Conservation (phyloP, 2,888 invertebrate genomes). For the Mechanitis mazaeus region DNA sequence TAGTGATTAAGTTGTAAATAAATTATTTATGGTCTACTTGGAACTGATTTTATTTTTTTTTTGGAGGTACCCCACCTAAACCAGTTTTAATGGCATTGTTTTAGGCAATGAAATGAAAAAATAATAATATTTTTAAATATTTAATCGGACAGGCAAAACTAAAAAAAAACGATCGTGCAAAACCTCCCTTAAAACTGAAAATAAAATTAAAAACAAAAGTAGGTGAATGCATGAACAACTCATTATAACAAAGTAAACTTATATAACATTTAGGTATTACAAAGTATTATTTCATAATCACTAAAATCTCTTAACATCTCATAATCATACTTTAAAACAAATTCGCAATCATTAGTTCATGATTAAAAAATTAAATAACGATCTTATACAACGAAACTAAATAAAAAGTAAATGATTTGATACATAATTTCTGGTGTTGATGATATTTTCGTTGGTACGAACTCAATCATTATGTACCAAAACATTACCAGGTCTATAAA, state of each 20-base stretch:
- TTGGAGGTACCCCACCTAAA: no score
- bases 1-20: no score
- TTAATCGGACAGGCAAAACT: conserved; percentile 62
- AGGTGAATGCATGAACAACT: conserved; percentile 40
- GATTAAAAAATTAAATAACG: conserved; percentile 61
- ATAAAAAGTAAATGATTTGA: conserved; percentile 50
- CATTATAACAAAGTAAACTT: conserved; percentile 28
- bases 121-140: conserved; percentile 34
- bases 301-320: conserved; percentile 46
- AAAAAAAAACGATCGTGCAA: conserved; percentile 59
- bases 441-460: conserved; percentile 16
- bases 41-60: no score
- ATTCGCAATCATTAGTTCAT: conserved; percentile 65
- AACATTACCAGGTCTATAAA: conserved; percentile 42
- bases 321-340: conserved; percentile 68
- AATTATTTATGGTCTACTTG: no score
- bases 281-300: conserved; percentile 52
- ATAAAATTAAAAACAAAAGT: conserved; percentile 42
- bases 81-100: no score
- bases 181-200: conserved; percentile 43
- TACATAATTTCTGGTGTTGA: conserved; percentile 58
- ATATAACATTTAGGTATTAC: conserved; percentile 17
- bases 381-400: conserved; percentile 36
- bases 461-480: conserved; percentile 61
- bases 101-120: conserved; percentile 28